Evolutionary conservation across 1,140 invertebrate species (phyloP).

Genomic region (Cataglyphis hispanica): DNA sequence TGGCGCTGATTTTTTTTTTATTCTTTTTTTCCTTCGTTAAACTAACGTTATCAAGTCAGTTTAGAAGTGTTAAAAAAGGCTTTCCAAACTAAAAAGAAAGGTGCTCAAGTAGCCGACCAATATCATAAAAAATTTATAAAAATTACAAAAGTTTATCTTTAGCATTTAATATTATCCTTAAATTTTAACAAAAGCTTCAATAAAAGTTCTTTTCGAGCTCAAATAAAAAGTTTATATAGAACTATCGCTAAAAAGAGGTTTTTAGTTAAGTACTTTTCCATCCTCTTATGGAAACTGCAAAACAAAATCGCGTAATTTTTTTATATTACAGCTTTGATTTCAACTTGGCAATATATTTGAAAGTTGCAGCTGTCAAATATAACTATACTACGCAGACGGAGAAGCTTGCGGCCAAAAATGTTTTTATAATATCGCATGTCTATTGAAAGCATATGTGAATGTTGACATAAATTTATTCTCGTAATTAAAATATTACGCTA

Average conservation of each 20-base stretch:
- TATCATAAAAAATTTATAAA: conserved; percentile 13
- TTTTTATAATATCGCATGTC: conserved; percentile 2
- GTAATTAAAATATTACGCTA: background rate
- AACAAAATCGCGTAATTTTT: conserved; percentile 10
- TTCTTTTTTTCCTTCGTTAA: background rate
- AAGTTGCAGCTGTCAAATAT: background rate
- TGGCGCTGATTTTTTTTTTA: background rate
- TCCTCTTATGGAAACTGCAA: background rate
- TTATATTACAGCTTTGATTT: background rate
- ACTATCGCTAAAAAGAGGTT: background rate
- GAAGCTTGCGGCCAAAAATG: background rate
- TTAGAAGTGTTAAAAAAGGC: background rate
- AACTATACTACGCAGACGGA: background rate
- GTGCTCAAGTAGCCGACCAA: background rate
- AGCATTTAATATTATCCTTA: no score
- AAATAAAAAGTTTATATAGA: background rate
- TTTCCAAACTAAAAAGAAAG: background rate
- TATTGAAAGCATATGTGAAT: background rate
- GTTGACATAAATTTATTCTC: background rate
- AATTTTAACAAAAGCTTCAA: no score
- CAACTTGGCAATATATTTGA: conserved; percentile 30
- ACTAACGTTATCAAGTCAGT: background rate
- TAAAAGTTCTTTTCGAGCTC: background rate
- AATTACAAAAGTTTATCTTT: background rate
- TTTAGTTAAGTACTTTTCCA: conserved; percentile 17